Base-by-base conservation (phyloP, 2,888 invertebrate species). In the Meloe dianella region DNA sequence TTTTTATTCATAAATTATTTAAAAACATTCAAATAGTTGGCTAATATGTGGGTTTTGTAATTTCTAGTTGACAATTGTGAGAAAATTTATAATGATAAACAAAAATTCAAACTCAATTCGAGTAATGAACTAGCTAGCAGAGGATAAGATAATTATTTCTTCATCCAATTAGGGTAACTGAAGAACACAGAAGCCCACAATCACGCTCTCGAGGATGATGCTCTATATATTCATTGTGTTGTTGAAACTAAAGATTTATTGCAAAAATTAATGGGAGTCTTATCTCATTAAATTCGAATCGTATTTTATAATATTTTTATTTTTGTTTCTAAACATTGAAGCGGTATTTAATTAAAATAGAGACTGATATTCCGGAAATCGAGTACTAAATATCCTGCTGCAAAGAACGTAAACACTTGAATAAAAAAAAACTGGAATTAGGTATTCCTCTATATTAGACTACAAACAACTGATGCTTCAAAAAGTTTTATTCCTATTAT, bases 261-360 rank as follows among this genome's bases (percentile, higher is more conserved):
- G 79, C 74, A 77, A 76, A 80, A 79, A 79, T 79, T 79, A 79
- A 79, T 79, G 78, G 78, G 77, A 76, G 77, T 80, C 78, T 79
- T 78, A 79, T 80, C 80, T 80, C 80, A 79, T 80, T 80, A 41
- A 79, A 77, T 77, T 76, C 73, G 71, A 63, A 69, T 68, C 74
- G 60, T 74, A 75, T 70, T 77, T 76, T 76, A 74, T 75, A 75
- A 74, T 68, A 60, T 66, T 66, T 65, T 68, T 68, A 58, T 64
- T 63, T 35, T 35, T 35, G 35, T 35, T 35, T 41, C 7, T 38
- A 14, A 14, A 14, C 14, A 14, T n/a, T 38, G n/a, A 38, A 67
- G 58, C 54, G 62, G 59, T 54, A 60, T 67, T 64, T 68, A 68
- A 68, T 68, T 68, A 68, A 67, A 68, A 63, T 57, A 65, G 65